These are phyloP conservation scores for Drosophila monieri DNA, from an alignment of 2,888 invertebrate species.

Conservation along the genomic window DNA sequence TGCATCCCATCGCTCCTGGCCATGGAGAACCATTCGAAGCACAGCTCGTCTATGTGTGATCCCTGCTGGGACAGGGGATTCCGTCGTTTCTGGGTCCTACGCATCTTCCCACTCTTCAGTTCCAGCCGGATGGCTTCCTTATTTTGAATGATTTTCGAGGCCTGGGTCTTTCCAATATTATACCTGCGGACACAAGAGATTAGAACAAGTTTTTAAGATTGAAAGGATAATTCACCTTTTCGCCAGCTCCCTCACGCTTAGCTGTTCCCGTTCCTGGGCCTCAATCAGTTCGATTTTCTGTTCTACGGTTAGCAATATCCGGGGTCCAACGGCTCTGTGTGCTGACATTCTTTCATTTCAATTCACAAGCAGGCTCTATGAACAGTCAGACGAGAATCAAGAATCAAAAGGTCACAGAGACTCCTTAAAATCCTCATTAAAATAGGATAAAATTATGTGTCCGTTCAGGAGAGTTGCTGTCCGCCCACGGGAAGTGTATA, in stretches of 20 bases:
- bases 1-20: slow-evolving; percentile 4
- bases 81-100: slow-evolving; percentile 8
- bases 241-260: slow-evolving; percentile 25
- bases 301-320: slow-evolving; percentile 6
- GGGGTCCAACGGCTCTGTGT: slow-evolving; percentile 1
- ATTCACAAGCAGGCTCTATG: background rate
- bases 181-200: slow-evolving; percentile 4
- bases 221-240: slow-evolving; percentile 6
- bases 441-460: slow-evolving; percentile 1
- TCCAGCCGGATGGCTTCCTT: slow-evolving; percentile 10
- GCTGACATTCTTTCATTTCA: slow-evolving; percentile 10
- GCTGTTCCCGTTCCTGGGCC: slow-evolving; percentile 21
- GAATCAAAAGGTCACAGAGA: too few species aligned
- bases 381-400: background rate
- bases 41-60: slow-evolving; percentile 23
- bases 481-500: background rate
- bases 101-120: slow-evolving; percentile 10
- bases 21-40: slow-evolving; percentile 21
- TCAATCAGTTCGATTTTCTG: slow-evolving; percentile 27
- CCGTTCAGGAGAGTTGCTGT: slow-evolving; percentile 29
- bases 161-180: slow-evolving; percentile 31
- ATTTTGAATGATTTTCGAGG: slow-evolving; percentile 23
- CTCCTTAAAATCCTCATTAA: background rate
- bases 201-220: background rate
- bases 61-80: slow-evolving; percentile 28